Conservation (phyloP, 2,888 invertebrate species). For the Ormyrus rosae region DNA sequence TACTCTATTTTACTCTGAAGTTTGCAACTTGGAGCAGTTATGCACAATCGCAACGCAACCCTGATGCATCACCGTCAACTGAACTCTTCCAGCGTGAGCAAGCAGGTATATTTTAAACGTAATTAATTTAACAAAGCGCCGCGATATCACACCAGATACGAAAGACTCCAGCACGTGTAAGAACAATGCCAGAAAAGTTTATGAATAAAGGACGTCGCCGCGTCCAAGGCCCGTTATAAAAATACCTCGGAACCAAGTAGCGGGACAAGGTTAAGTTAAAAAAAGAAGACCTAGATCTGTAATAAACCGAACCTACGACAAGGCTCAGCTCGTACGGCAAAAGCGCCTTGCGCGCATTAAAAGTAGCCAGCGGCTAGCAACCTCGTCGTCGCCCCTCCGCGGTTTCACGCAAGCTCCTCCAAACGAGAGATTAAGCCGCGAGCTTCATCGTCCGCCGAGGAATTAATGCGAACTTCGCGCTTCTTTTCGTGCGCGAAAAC, state of each 20-base stretch:
- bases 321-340: neutral
- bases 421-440: constrained; percentile 20
- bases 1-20: no score
- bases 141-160: neutral
- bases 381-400: no score
- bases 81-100: no score
- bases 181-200: constrained; percentile 13
- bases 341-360: neutral
- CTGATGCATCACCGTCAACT: no score
- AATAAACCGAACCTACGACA: constrained; percentile 35
- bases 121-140: neutral
- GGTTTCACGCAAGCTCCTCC: neutral
- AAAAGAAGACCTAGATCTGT: constrained; percentile 45
- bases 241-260: constrained; percentile 33
- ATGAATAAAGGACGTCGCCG: constrained; percentile 20
- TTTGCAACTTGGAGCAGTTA: no score
- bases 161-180: constrained; percentile 6
- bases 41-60: no score
- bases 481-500: constrained; percentile 11
- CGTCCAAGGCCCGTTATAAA: constrained; percentile 33
- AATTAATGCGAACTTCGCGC: constrained; percentile 23
- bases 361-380: no score
- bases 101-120: no score
- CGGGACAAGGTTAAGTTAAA: constrained; percentile 44
- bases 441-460: constrained; percentile 6